Base-by-base conservation (phyloP, 1,140 invertebrate species). In the Psix sp. region DNA sequence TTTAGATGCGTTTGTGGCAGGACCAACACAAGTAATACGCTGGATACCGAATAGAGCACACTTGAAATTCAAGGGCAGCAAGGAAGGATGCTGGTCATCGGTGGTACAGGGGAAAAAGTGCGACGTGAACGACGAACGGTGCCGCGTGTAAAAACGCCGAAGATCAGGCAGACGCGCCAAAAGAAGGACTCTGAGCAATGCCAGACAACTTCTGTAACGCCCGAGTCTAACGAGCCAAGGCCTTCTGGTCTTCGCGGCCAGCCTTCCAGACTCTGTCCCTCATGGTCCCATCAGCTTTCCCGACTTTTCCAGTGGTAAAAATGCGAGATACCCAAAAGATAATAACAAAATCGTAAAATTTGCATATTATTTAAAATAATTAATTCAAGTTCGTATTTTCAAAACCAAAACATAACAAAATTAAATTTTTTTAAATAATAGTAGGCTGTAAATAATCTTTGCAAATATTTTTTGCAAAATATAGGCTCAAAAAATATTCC, bases 31-130 rank as follows among this genome's bases (percentile, higher is more conserved):
- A 70, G 54, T 63, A 77, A 76, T 59, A 76, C 74, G 74, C 74
- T 66, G 39, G 14, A 66, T 63, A 77, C 63, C 66, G 57, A 72
- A 71, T 74, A 74, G 65, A 46, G 49, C 62, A 38, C 71, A 54
- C 49, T 80, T 75, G 66, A 77, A 76, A 80, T 80, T 80, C 76
- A 78, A 80, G 78, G 78, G 76, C 78, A 78, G 36, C 74, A 52
- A 74, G 78, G 68, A 70, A 77, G 68, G 60, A 73, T 67, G 65
- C 36, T 43, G 31, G 31, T 29, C 5, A 36, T 51, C 35, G 40
- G 49, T 62, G 31, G 59, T 33, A 33, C 57, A 31, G 67, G 48
- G 59, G 31, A 71, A 76, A 74, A 73, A 49, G 67, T 74, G 66
- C 66, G 52, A 71, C 42, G 65, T 70, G 66, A 79, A 71, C 67